A percentile compares a stretch with the other conserved stretches of the same genome.
Evolutionary conservation across 2,888 invertebrate genomes (phyloP).

Genomic region (Blastobasis adustella): DNA sequence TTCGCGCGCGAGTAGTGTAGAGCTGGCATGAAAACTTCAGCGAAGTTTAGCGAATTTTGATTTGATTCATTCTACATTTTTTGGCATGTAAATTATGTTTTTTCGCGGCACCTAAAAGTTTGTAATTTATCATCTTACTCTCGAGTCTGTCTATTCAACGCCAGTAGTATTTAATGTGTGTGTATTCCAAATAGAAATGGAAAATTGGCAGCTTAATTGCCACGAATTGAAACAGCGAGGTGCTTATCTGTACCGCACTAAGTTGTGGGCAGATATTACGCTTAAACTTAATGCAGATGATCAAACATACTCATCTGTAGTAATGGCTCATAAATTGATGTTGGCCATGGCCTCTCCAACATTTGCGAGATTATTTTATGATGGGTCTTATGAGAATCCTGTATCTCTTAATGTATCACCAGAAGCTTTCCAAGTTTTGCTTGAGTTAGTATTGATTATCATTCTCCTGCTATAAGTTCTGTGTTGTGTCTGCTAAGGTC

Average conservation of each 20-base stretch:
- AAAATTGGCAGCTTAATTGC: constrained; percentile 4
- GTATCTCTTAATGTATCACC: not conserved
- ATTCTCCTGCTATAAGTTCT: not conserved
- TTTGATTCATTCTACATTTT: not conserved
- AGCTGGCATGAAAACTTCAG: too few relatives aligned
- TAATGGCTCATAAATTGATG: constrained; percentile 3
- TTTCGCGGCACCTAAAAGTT: not conserved
- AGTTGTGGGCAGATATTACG: constrained; percentile 1
- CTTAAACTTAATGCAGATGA: not conserved
- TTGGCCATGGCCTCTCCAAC: constrained; percentile 4
- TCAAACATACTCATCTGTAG: not conserved
- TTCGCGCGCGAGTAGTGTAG: too few relatives aligned
- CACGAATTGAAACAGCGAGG: constrained; percentile 3
- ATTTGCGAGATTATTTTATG: constrained; percentile 1
- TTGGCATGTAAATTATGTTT: not conserved
- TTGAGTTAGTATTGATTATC: constrained; percentile 1
- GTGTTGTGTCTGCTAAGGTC: too few relatives aligned
- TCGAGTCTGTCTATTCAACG: not conserved
- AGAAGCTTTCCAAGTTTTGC: constrained; percentile 1
- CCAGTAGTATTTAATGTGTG: too few relatives aligned
- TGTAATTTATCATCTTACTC: not conserved
- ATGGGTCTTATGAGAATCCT: not conserved
- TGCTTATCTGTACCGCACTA: not conserved
- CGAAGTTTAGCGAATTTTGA: too few relatives aligned
- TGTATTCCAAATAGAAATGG: not conserved